Evolutionary conservation across 2,888 invertebrate species (phyloP).

Genomic region (Aproaerema taeniolella): DNA sequence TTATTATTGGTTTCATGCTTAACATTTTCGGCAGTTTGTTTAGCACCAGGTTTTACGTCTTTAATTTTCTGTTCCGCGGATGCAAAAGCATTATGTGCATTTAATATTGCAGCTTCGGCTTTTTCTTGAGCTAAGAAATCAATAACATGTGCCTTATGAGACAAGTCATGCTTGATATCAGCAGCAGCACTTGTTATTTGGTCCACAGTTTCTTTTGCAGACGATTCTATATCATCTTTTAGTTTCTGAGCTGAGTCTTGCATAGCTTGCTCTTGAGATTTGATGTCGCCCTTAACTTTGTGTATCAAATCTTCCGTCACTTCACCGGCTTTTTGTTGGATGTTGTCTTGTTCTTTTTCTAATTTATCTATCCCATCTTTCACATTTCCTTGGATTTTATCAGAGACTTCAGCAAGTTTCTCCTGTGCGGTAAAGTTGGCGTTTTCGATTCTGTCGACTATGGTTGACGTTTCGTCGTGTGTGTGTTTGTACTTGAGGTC

Average conservation of each 20-base stretch:
- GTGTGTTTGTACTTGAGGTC: constrained; percentile 56
- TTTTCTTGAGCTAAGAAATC: constrained; percentile 57
- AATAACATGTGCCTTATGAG: constrained; percentile 55
- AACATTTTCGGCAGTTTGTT: constrained; percentile 39
- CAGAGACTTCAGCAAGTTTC: constrained; percentile 45
- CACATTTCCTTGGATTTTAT: constrained; percentile 39
- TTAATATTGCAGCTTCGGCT: constrained; percentile 34
- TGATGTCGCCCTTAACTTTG: constrained; percentile 36
- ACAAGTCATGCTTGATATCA: constrained; percentile 42
- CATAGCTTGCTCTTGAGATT: constrained; percentile 37
- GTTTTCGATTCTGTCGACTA: constrained; percentile 62
- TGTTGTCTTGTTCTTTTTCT: constrained; percentile 51
- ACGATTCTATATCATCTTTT: constrained; percentile 35
- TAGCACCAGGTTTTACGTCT: constrained; percentile 40
- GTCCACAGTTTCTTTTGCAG: constrained; percentile 38
- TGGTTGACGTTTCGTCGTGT: constrained; percentile 63
- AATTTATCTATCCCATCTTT: constrained; percentile 48
- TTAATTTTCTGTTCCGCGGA: constrained; percentile 28
- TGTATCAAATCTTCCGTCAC: constrained; percentile 41
- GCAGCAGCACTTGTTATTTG: background rate
- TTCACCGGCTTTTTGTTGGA: constrained; percentile 46
- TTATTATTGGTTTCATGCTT: constrained; percentile 45
- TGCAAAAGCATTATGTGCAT: constrained; percentile 26
- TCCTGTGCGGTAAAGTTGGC: constrained; percentile 60
- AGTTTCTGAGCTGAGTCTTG: constrained; percentile 39